A percentile compares a stretch with the other conserved stretches of the same genome.
phyloP scores from a whole-genome alignment of 2,888 invertebrate species.

The Ecliptopera silaceata region DNA sequence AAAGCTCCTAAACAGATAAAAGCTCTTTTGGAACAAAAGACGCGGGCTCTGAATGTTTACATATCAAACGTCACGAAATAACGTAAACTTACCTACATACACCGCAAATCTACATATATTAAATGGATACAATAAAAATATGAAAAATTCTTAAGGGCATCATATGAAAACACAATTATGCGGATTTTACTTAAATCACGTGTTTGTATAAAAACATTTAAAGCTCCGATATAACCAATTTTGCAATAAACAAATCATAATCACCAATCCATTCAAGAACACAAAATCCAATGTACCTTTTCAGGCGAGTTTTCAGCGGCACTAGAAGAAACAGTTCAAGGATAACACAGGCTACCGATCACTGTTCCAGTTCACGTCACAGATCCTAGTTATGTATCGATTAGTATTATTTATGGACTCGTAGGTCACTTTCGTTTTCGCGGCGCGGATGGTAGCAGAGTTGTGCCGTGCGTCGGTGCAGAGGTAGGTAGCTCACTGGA shows the following conservation, averaged over 20 bases:
- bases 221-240: neutral
- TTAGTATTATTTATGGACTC: neutral
- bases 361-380: conserved; percentile 78
- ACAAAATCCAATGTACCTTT: conserved; percentile 69
- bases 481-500: conserved; percentile 66
- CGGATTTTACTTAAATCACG: neutral
- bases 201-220: neutral
- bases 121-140: neutral
- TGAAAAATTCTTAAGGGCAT: too few species aligned
- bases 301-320: conserved; percentile 57
- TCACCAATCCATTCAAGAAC: conserved; percentile 40
- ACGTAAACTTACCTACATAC: neutral
- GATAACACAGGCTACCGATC: conserved; percentile 78
- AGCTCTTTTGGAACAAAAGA: too few species aligned
- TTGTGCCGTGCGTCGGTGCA: conserved; percentile 57
- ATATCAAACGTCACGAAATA: neutral
- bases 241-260: conserved; percentile 28
- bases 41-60: neutral
- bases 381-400: conserved; percentile 43
- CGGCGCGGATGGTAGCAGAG: conserved; percentile 51
- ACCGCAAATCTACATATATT: neutral
- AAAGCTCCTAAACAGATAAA: too few species aligned
- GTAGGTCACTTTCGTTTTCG: conserved; percentile 74
- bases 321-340: conserved; percentile 74
- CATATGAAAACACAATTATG: too few species aligned